These are phyloP conservation scores for Andrena cerasifolii DNA, from an alignment of 1,140 invertebrate genomes.

Conservation along the genomic window DNA sequence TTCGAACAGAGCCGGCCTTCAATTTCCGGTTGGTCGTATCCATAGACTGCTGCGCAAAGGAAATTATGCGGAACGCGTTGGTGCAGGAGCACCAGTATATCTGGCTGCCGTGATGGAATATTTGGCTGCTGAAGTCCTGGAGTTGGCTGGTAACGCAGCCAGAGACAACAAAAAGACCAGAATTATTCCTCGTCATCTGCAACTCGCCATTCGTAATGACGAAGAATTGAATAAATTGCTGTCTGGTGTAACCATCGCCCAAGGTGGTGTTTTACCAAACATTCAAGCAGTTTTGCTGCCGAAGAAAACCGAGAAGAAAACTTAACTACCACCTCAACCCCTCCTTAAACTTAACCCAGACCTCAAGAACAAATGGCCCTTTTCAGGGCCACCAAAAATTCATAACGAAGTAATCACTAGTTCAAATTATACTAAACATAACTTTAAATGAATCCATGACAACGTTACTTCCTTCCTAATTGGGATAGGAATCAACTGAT, in stretches of 20 bases:
- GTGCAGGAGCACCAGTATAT: conserved; percentile 86
- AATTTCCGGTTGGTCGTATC: conserved; percentile 54
- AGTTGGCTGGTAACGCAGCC: conserved; percentile 51
- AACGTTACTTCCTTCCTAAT: too few relatives aligned
- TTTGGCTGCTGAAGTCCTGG: conserved; percentile 80
- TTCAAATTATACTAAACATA: too few relatives aligned
- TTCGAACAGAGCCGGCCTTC: conserved; percentile 48
- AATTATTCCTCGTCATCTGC: conserved; percentile 49
- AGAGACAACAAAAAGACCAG: conserved; percentile 54
- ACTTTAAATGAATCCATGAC: too few relatives aligned
- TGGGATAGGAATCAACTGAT: too few relatives aligned
- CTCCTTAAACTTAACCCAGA: too few relatives aligned
- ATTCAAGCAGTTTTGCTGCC: conserved; percentile 81
- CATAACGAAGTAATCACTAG: not conserved
- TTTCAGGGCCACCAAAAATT: conserved; percentile 35
- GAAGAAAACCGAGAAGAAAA: conserved; percentile 58
- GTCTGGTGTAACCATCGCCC: conserved; percentile 44
- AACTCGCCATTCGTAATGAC: conserved; percentile 51
- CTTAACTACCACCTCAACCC: not conserved
- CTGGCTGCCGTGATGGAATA: conserved; percentile 81
- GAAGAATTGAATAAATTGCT: conserved; percentile 54
- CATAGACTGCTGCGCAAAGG: conserved; percentile 50
- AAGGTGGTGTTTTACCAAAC: conserved; percentile 84
- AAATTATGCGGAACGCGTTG: conserved; percentile 82
- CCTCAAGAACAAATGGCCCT: conserved; percentile 34